Evolutionary conservation across 2,888 invertebrate species (phyloP).

Genomic region (Cheiracanthium punctorium): DNA sequence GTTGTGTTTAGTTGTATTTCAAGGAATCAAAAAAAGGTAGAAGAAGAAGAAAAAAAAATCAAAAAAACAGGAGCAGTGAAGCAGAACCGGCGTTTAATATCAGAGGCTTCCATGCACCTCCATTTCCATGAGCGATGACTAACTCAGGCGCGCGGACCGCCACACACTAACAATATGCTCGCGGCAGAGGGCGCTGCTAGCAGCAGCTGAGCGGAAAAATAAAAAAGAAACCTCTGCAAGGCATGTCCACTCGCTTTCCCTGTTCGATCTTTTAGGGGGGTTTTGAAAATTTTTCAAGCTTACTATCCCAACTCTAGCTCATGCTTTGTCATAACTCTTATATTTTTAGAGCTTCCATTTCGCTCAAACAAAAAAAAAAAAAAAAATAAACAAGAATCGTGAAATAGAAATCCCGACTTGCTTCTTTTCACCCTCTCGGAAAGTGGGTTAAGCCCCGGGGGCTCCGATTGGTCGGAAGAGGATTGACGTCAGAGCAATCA

Average conservation of each 20-base stretch:
- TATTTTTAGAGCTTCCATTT: too few relatives aligned
- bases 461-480: conserved; percentile 43
- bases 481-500: conserved; percentile 66
- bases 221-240: conserved; percentile 54
- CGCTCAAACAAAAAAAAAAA: too few relatives aligned
- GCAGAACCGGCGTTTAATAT: conserved; percentile 3
- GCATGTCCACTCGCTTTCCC: conserved; percentile 41
- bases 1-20: too few relatives aligned
- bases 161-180: conserved; percentile 44
- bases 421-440: conserved; percentile 28
- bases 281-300: too few relatives aligned
- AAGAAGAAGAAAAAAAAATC: too few relatives aligned
- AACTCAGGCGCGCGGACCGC: conserved; percentile 27
- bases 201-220: too few relatives aligned
- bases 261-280: too few relatives aligned
- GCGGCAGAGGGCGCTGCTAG: conserved; percentile 27
- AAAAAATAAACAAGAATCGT: background rate
- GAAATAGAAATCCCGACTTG: background rate
- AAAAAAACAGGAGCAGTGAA: too few relatives aligned
- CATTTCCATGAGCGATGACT: conserved; percentile 47
- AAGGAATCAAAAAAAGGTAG: too few relatives aligned
- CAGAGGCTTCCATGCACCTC: conserved; percentile 50
- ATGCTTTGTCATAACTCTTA: too few relatives aligned
- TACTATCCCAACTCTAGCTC: too few relatives aligned
- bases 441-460: conserved; percentile 56